Percentiles rank a stretch among this genome's conserved stretches.
Conservation (phyloP, 2,797 vertebrate species). For the Potorous gilbertii region DNA sequence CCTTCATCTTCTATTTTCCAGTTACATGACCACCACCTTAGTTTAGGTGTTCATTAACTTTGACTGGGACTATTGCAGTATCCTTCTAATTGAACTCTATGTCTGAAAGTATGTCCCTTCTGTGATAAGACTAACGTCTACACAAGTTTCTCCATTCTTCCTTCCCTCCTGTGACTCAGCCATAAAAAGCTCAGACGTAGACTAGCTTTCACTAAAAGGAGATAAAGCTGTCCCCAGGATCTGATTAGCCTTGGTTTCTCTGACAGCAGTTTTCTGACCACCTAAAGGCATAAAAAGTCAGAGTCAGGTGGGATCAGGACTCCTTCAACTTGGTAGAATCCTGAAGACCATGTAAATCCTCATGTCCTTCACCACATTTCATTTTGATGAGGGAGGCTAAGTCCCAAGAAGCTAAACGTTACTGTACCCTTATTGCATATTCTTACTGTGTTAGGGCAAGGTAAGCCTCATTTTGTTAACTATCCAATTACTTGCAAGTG, state of each 20-base stretch:
- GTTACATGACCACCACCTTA: neutral
- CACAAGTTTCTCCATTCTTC: neutral
- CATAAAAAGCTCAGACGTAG: neutral
- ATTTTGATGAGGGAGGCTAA: neutral
- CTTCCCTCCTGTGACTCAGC: neutral
- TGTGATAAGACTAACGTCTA: neutral
- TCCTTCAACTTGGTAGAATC: neutral
- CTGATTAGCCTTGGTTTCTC: neutral
- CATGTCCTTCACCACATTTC: neutral
- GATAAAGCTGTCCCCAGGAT: neutral
- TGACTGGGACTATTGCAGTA: neutral
- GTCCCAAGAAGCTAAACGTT: neutral
- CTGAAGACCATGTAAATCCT: neutral
- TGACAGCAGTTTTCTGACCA: neutral
- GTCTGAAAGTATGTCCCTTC: neutral
- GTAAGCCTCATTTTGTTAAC: neutral
- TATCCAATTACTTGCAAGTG: neutral
- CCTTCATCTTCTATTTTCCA: neutral
- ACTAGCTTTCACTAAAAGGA: neutral
- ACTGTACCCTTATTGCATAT: neutral
- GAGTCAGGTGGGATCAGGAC: neutral
- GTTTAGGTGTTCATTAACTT: neutral
- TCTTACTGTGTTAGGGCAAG: neutral
- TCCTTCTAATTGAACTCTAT: neutral
- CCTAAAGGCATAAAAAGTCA: neutral